These are phyloP conservation scores for Dryas iulia DNA, from an alignment of 1,140 invertebrate species.

Conservation along the genomic window DNA sequence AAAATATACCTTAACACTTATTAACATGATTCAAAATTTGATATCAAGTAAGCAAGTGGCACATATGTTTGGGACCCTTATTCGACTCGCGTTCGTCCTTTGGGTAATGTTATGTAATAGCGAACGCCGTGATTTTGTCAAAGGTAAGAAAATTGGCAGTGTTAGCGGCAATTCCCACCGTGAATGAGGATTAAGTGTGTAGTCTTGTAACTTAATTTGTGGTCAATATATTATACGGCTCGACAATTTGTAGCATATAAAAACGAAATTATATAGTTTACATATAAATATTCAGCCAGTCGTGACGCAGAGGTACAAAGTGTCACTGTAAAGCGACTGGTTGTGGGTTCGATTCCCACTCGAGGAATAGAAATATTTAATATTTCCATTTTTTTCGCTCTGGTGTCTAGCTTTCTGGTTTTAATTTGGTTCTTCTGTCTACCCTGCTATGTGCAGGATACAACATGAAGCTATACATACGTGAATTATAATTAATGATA, in stretches of 20 bases:
- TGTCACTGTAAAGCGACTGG: no score
- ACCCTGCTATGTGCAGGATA: no score
- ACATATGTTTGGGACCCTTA: slow-evolving; percentile 50
- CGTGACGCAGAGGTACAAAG: no score
- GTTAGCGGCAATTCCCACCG: slow-evolving; percentile 67
- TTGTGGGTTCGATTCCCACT: no score
- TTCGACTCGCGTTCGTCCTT: slow-evolving; percentile 68
- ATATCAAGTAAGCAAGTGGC: slow-evolving; percentile 36
- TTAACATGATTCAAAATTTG: slow-evolving; percentile 43
- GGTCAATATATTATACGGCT: background rate
- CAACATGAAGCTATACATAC: no score
- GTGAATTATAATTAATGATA: no score
- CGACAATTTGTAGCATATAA: background rate
- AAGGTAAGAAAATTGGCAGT: slow-evolving; percentile 79
- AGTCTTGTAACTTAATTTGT: slow-evolving; percentile 31
- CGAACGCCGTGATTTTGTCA: slow-evolving; percentile 74
- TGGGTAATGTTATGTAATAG: slow-evolving; percentile 78
- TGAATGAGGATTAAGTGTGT: slow-evolving; percentile 56
- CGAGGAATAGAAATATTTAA: no score
- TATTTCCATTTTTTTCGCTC: no score
- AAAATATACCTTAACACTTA: slow-evolving; percentile 57
- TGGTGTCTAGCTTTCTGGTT: no score
- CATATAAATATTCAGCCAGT: no score
- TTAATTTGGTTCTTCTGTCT: no score
- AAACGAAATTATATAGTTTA: background rate